phyloP scores from a whole-genome alignment of 2,797 vertebrate genomes.

The Cynodonichthys magdalenae region DNA sequence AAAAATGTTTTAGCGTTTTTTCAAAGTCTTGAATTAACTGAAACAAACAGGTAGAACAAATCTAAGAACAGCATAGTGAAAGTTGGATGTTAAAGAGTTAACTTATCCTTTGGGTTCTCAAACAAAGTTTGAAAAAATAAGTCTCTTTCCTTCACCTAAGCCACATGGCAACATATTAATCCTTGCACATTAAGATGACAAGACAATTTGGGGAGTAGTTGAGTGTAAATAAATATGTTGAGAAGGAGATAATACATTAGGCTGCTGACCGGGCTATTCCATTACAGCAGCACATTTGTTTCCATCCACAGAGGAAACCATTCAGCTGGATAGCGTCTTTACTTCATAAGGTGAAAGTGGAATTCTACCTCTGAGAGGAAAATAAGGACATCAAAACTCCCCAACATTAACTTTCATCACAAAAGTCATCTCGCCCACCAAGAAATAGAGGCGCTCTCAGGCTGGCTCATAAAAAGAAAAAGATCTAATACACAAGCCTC shows the following conservation, averaged over 20 bases:
- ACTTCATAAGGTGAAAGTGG: slow-evolving; percentile 77
- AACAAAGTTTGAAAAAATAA: slow-evolving; percentile 79
- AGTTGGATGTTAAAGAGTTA: slow-evolving; percentile 55
- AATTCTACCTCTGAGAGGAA: slow-evolving; percentile 72
- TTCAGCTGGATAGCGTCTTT: slow-evolving; percentile 67
- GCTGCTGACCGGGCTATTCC: slow-evolving; percentile 81
- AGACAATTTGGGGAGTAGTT: slow-evolving; percentile 86
- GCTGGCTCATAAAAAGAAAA: slow-evolving; percentile 74
- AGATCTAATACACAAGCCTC: slow-evolving; percentile 78
- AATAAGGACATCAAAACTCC: slow-evolving; percentile 78
- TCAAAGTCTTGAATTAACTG: slow-evolving; percentile 3
- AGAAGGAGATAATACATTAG: slow-evolving; percentile 87
- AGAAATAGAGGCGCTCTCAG: slow-evolving; percentile 64
- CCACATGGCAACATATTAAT: slow-evolving; percentile 84
- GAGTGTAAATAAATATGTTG: slow-evolving; percentile 88
- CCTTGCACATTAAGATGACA: slow-evolving; percentile 84
- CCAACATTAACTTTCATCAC: slow-evolving; percentile 86
- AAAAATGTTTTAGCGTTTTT: slow-evolving; percentile 18
- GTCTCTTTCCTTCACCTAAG: slow-evolving; percentile 80
- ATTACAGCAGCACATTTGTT: slow-evolving; percentile 85
- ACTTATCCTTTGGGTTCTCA: slow-evolving; percentile 57
- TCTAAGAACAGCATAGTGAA: slow-evolving; percentile 8
- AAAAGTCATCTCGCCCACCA: slow-evolving; percentile 76
- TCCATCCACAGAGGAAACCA: slow-evolving; percentile 77
- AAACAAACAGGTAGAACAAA: slow-evolving; percentile 18